phyloP scores from a whole-genome alignment of 92 coral and sea anemone genomes.

The Palythoa heliodiscus region DNA sequence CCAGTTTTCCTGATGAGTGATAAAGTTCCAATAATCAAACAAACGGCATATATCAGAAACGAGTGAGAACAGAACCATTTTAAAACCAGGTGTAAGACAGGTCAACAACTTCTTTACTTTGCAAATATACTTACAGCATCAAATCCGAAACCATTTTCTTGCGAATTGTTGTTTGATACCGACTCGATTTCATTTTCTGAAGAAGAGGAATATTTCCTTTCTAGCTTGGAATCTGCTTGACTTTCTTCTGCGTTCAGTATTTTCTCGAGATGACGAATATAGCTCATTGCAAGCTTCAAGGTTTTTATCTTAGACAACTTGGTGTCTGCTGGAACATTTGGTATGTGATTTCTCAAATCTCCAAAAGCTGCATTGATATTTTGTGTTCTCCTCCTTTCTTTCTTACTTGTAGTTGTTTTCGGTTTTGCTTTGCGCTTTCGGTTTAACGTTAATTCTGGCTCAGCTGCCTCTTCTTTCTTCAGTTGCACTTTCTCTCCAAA shows the following conservation, averaged over 20 bases:
- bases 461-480: conserved; percentile 34
- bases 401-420: conserved; percentile 73
- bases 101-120: not conserved
- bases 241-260: conserved; percentile 75
- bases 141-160: conserved; percentile 45
- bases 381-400: conserved; percentile 92
- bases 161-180: conserved; percentile 17
- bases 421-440: conserved; percentile 74
- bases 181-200: conserved; percentile 34
- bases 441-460: conserved; percentile 34
- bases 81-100: not conserved
- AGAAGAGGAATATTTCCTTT: conserved; percentile 34
- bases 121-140: conserved; percentile 40
- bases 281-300: conserved; percentile 96
- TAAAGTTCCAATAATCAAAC: conserved; percentile 14
- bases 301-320: conserved; percentile 99
- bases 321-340: conserved; percentile 98
- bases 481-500: conserved; percentile 7
- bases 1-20: not conserved
- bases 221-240: conserved; percentile 23
- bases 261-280: conserved; percentile 93
- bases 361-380: conserved; percentile 98
- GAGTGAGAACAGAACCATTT: no score
- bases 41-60: not conserved
- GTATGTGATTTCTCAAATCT: conserved; percentile 94